Evolutionary conservation across 2,113 vertebrate species (phyloP).

Genomic region (Strix aluco): DNA sequence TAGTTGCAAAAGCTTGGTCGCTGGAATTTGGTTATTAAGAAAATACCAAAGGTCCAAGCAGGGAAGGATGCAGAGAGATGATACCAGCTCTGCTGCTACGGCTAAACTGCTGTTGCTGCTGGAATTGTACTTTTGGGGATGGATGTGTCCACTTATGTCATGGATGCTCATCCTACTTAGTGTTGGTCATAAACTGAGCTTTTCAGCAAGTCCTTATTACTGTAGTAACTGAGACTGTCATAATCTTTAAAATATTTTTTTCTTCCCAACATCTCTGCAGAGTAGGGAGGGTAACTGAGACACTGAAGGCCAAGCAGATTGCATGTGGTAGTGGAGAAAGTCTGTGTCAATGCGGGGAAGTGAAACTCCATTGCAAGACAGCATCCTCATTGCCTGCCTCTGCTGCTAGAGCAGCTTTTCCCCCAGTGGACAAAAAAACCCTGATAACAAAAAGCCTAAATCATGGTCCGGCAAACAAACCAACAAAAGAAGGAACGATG

Average conservation of each 20-base stretch:
- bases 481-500: background rate
- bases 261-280: background rate
- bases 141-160: background rate
- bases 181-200: background rate
- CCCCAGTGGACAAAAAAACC: background rate
- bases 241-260: background rate
- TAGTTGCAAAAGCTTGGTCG: background rate
- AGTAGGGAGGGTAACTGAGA: background rate
- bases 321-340: background rate
- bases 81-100: background rate
- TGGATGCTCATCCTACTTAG: accelerated
- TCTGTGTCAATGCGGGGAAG: background rate
- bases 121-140: background rate
- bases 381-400: background rate
- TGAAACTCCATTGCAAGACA: background rate
- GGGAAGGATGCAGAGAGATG: background rate
- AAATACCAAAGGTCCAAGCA: background rate
- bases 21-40: background rate
- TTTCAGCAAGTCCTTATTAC: background rate
- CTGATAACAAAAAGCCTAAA: background rate
- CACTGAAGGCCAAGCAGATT: background rate
- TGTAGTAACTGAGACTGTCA: background rate
- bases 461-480: background rate
- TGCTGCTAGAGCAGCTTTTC: background rate
- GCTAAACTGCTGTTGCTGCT: background rate